Percentiles rank a stretch among this genome's conserved stretches.
Evolutionary conservation across 2,888 invertebrate genomes (phyloP).

Genomic region (Camptogramma bilineatum): DNA sequence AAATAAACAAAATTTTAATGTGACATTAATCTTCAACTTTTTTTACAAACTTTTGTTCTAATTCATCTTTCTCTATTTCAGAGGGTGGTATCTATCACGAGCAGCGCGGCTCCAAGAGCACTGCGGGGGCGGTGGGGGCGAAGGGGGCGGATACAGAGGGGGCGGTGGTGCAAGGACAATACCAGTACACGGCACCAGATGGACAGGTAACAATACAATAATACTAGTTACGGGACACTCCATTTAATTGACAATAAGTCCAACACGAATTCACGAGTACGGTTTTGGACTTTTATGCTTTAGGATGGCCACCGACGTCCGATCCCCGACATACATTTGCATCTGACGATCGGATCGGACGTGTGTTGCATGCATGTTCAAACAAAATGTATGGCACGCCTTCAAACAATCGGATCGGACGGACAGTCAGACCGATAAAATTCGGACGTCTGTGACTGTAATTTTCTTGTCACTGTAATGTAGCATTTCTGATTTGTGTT

Average conservation of each 20-base stretch:
- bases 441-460: too few species aligned
- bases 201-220: neutral
- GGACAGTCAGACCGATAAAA: too few species aligned
- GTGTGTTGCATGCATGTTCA: too few species aligned
- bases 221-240: neutral
- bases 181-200: conserved; percentile 1
- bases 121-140: neutral
- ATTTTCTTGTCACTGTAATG: too few species aligned
- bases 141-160: neutral
- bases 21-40: neutral
- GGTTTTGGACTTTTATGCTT: too few species aligned
- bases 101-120: neutral
- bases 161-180: neutral
- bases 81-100: neutral
- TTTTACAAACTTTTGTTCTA: neutral
- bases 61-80: neutral
- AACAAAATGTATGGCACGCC: too few species aligned
- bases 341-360: too few species aligned
- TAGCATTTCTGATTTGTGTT: too few species aligned
- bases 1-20: too few species aligned
- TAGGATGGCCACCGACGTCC: too few species aligned
- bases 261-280: neutral
- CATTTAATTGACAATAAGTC: neutral
- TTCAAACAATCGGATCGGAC: too few species aligned
- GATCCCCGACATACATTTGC: too few species aligned